Percentiles rank a stretch among this genome's conserved stretches.
Evolutionary conservation across 2,113 vertebrate genomes (phyloP).

Genomic region (Sceloporus tristichus): DNA sequence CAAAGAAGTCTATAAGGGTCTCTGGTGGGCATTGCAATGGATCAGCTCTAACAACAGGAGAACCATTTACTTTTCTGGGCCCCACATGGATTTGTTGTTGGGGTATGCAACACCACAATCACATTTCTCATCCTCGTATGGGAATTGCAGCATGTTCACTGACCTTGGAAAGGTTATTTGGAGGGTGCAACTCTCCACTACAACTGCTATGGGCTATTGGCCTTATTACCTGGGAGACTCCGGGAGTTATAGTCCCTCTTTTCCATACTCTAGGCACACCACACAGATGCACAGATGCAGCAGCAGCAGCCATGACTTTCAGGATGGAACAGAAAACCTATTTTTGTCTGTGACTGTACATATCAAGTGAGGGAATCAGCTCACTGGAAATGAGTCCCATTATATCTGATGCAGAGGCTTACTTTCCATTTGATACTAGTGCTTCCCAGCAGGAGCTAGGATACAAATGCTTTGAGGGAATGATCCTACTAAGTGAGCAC

Average conservation of each 20-base stretch:
- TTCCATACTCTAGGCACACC: no score
- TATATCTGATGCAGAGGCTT: slow-evolving; percentile 18
- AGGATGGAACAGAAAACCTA: not conserved
- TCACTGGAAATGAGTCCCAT: slow-evolving; percentile 37
- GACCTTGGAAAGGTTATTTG: no score
- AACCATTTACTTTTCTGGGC: no score
- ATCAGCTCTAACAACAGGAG: no score
- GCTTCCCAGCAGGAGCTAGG: slow-evolving; percentile 44
- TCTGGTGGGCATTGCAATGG: not conserved
- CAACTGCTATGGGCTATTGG: no score
- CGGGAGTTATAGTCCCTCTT: no score
- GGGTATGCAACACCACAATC: no score
- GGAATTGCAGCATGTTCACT: no score
- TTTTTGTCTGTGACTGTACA: slow-evolving; percentile 50
- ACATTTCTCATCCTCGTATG: no score
- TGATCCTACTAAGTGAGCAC: not conserved
- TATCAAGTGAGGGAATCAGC: slow-evolving; percentile 43
- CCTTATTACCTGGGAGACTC: no score
- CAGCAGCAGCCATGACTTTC: not conserved
- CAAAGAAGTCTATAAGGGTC: slow-evolving; percentile 23
- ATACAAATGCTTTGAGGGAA: not conserved
- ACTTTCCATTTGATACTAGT: slow-evolving; percentile 55
- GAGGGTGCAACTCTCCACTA: no score
- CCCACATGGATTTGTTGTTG: no score
- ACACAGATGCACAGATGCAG: not conserved